Evolutionary conservation across 2,113 vertebrate species (phyloP).

Genomic region (Phylloscopus whistleri): DNA sequence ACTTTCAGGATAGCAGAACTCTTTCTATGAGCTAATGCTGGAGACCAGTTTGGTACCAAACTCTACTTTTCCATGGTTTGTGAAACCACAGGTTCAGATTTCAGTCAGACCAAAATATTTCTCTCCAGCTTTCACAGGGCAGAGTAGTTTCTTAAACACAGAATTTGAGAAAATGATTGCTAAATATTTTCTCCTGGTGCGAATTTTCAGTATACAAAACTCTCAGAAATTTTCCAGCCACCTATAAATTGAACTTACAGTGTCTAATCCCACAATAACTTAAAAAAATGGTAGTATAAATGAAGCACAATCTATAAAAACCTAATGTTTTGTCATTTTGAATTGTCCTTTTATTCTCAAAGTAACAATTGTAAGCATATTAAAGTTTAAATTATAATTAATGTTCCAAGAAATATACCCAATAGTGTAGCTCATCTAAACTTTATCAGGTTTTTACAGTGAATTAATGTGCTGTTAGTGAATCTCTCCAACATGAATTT

Average conservation of each 20-base stretch:
- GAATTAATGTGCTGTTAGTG: background rate
- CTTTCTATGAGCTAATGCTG: rapidly evolving
- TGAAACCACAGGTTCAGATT: background rate
- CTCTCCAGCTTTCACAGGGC: background rate
- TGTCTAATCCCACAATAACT: background rate
- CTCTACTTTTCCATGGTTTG: background rate
- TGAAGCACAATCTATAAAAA: background rate
- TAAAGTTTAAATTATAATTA: slow-evolving; percentile 15
- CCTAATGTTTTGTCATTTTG: background rate
- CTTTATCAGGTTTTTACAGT: background rate
- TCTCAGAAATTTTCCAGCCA: background rate
- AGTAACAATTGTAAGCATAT: background rate
- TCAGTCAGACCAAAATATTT: background rate
- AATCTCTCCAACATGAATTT: background rate
- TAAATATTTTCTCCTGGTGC: background rate
- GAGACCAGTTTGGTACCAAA: background rate
- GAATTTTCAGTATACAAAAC: background rate
- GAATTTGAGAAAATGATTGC: background rate
- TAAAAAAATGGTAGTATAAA: background rate
- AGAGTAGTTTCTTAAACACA: background rate
- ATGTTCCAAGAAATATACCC: slow-evolving; percentile 7
- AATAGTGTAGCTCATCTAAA: background rate
- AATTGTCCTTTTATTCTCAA: background rate
- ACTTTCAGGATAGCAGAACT: background rate
- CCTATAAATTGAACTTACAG: background rate